These are phyloP conservation scores for Montipora efflorescens DNA, from an alignment of 64 coral and sea anemone species.

Conservation along the genomic window DNA sequence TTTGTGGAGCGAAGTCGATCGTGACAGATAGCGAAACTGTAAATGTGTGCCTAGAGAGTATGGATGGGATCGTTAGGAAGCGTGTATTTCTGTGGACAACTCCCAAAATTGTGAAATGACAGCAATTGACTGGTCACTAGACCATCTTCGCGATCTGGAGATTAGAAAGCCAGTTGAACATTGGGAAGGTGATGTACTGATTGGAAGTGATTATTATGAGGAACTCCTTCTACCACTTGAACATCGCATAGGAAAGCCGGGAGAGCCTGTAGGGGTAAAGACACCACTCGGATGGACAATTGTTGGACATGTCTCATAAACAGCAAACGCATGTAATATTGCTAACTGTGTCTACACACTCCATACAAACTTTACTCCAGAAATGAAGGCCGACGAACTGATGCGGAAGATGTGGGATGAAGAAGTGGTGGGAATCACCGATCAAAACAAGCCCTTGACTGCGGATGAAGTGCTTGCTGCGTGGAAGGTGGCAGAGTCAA, in stretches of 20 bases:
- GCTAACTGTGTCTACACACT: neutral
- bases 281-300: slow-evolving; percentile 66
- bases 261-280: slow-evolving; percentile 52
- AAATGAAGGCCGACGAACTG: slow-evolving; percentile 26
- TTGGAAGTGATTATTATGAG: slow-evolving; percentile 56
- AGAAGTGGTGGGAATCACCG: slow-evolving; percentile 38
- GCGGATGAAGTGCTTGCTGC: slow-evolving; percentile 36
- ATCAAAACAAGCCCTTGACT: neutral
- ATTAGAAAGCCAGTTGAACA: slow-evolving; percentile 44
- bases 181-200: slow-evolving; percentile 45
- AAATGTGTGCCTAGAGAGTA: neutral
- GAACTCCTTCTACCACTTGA: slow-evolving; percentile 62
- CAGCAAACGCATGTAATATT: neutral
- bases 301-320: neutral
- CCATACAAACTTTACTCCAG: slow-evolving; percentile 6
- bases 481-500: slow-evolving; percentile 27
- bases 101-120: neutral
- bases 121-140: slow-evolving; percentile 20
- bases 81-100: slow-evolving; percentile 24
- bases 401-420: slow-evolving; percentile 81
- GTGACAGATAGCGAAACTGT: slow-evolving; percentile 7
- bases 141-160: slow-evolving; percentile 21
- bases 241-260: slow-evolving; percentile 7
- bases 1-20: slow-evolving; percentile 19
- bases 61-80: neutral